Conservation (phyloP, 2,113 vertebrate genomes). For the Cryptomyrus ogoouensis region DNA sequence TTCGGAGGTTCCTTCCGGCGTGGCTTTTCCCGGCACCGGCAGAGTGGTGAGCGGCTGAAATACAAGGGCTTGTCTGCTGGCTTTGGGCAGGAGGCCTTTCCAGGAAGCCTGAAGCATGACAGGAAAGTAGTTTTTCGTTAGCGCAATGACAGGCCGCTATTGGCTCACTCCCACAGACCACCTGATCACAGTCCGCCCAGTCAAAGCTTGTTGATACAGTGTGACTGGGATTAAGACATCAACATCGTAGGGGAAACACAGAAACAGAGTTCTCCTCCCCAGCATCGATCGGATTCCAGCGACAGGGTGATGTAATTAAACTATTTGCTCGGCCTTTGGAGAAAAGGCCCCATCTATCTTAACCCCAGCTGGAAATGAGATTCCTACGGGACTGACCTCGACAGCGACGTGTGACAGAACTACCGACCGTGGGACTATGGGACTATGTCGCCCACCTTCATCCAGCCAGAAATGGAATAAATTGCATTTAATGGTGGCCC, state of each 20-base stretch:
- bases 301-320: conserved; percentile 6
- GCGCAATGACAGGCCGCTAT: conserved; percentile 36
- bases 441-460: conserved; percentile 16
- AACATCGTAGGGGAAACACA: neutral
- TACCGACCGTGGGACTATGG: neutral
- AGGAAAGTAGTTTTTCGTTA: neutral
- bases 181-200: neutral
- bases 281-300: neutral
- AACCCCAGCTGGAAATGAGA: neutral
- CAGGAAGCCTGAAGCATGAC: neutral
- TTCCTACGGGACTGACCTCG: neutral
- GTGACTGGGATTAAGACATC: neutral
- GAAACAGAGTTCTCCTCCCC: neutral
- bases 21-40: neutral
- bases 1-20: neutral
- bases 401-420: neutral
- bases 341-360: neutral
- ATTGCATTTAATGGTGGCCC: conserved; percentile 29
- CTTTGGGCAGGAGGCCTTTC: neutral
- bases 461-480: conserved; percentile 35
- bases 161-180: conserved; percentile 30
- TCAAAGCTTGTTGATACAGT: neutral
- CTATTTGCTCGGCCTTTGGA: neutral
- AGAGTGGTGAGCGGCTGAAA: neutral
- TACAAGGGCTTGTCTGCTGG: neutral